These are phyloP conservation scores for Alectoris magna DNA, from an alignment of 2,797 vertebrate genomes.

Conservation along the genomic window DNA sequence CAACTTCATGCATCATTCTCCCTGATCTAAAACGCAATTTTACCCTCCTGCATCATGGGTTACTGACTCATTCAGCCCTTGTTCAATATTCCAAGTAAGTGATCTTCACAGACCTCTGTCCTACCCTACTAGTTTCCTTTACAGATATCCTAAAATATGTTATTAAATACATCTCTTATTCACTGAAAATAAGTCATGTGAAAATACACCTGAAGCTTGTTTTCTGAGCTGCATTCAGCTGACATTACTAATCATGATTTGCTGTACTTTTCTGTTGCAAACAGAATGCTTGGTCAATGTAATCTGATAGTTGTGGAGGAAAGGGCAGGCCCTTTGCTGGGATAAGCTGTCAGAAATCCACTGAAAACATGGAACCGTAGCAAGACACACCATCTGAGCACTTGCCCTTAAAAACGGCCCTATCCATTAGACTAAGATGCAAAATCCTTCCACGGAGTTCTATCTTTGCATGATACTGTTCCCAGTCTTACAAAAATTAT, in stretches of 20 bases:
- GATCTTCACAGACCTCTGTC: not conserved
- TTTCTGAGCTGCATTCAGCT: conserved; percentile 3
- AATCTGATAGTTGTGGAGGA: not conserved
- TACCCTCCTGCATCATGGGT: not conserved
- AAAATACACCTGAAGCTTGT: not conserved
- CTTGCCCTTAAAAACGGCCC: not conserved
- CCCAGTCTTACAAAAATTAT: not conserved
- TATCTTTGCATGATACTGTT: not conserved
- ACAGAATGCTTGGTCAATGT: conserved; percentile 16
- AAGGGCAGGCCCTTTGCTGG: not conserved
- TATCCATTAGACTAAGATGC: not conserved
- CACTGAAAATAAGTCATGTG: not conserved
- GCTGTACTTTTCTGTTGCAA: conserved; percentile 4
- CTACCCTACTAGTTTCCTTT: not conserved
- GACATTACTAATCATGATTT: conserved; percentile 7
- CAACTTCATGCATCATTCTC: not conserved
- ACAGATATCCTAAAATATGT: not conserved
- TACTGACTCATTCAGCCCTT: not conserved
- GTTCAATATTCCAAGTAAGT: not conserved
- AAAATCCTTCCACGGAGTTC: not conserved
- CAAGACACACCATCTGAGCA: not conserved
- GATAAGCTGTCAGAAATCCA: not conserved
- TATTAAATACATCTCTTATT: not conserved
- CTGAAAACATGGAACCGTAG: not conserved
- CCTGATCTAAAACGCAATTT: not conserved